Evolutionary conservation across 2,797 vertebrate genomes (phyloP).

Genomic region (Clarias platycephalus): DNA sequence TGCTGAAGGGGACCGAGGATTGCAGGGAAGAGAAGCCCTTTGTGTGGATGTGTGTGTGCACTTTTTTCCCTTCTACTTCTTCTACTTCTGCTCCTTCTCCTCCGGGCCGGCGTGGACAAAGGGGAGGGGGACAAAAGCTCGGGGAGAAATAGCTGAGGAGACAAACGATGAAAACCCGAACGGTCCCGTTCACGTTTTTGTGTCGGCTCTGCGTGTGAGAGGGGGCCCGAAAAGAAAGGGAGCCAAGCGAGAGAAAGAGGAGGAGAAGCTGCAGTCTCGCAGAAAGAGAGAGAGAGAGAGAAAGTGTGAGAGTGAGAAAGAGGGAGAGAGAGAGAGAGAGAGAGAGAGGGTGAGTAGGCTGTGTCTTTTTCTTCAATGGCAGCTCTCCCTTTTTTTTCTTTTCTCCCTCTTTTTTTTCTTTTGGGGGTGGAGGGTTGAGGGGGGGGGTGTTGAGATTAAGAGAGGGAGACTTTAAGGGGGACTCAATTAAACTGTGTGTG

Average conservation of each 20-base stretch:
- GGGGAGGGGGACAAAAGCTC: conserved; percentile 62
- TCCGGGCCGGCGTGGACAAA: conserved; percentile 60
- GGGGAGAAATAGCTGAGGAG: conserved; percentile 62
- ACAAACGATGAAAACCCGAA: conserved; percentile 57
- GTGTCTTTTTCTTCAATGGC: conserved; percentile 48
- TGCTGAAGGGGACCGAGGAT: conserved; percentile 72
- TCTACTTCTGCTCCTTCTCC: conserved; percentile 31
- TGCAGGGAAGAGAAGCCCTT: conserved; percentile 72
- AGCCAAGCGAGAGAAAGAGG: conserved; percentile 44
- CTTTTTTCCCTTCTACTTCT: conserved; percentile 59
- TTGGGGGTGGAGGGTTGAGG: conserved; percentile 28
- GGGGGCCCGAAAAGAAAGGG: conserved; percentile 41
- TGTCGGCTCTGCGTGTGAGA: conserved; percentile 53
- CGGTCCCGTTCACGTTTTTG: conserved; percentile 60
- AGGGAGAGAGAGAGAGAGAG: conserved; percentile 36
- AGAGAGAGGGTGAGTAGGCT: conserved; percentile 57
- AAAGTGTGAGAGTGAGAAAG: background rate
- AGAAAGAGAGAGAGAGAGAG: conserved; percentile 19
- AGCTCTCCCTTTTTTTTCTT: conserved; percentile 28
- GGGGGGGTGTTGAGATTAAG: background rate
- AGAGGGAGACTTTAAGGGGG: conserved; percentile 17
- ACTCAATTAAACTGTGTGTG: conserved; percentile 34
- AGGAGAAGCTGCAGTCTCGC: conserved; percentile 40
- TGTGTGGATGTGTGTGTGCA: conserved; percentile 69
- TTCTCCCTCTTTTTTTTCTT: conserved; percentile 18